Conservation (phyloP, 2,797 vertebrate genomes). For the Sus cebifrons region DNA sequence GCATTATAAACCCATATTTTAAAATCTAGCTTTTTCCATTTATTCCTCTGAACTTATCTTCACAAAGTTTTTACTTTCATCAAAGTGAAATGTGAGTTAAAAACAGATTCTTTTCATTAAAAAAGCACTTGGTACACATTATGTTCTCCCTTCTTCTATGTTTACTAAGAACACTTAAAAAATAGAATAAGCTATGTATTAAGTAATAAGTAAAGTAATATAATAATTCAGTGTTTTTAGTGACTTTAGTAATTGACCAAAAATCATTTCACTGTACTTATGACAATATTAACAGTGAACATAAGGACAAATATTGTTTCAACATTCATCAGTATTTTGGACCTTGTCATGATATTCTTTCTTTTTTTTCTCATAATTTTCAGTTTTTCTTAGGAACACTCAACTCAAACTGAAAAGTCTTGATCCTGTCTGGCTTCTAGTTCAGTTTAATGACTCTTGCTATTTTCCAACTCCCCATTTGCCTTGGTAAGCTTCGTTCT, state of each 20-base stretch:
- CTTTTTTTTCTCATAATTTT: background rate
- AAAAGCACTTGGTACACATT: background rate
- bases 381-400: background rate
- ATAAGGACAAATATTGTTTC: background rate
- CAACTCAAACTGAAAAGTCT: background rate
- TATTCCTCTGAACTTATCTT: slow-evolving; percentile 44
- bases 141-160: background rate
- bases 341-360: background rate
- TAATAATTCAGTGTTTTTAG: background rate
- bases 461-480: background rate
- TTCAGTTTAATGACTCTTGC: background rate
- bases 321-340: background rate
- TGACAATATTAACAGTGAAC: background rate
- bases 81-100: slow-evolving; percentile 30
- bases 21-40: background rate
- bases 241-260: background rate
- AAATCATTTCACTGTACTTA: background rate
- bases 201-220: slow-evolving; percentile 49
- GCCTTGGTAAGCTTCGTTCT: background rate
- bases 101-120: background rate
- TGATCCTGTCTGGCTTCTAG: background rate
- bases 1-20: background rate
- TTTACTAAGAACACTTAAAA: slow-evolving; percentile 35
- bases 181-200: background rate
- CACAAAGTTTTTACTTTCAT: slow-evolving; percentile 43